Evolutionary conservation across 2,888 invertebrate species (phyloP), one percentile per base, ranked within the genome.

Genomic region (Drosophila koepferae): DNA sequence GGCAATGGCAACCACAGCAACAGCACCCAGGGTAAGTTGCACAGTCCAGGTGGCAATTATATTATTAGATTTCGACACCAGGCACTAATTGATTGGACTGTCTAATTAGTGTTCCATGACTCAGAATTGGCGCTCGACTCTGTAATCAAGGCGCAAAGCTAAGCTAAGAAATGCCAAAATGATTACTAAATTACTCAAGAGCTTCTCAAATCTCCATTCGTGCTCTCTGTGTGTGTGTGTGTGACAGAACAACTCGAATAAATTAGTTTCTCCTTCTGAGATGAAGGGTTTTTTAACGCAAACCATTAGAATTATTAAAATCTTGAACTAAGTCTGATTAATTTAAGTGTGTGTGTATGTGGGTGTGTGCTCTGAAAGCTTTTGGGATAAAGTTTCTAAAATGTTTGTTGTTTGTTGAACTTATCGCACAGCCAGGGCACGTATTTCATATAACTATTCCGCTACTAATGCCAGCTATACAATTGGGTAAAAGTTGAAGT

Each of bases 1-100:
- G 82, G 74, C 58, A 63, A 46, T 63, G 87, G 88, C 34, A 90
- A 76, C 74, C 81, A 90, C 67, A 82, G 66, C 75, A 84, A 87
- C 68, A 80, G 62, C 70, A 89, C 90, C 23, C 86, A 89, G 77
- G 86, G 86, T 87, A 86, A 79, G 67, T 36, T 51, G 41, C 20
- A 14, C 43, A 48, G 61, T 71, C 28, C 64, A 68, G 81, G 65
- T 68, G 20, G 56, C 73, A 81, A 78, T 78, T 81, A 78, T 66
- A 59, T 68, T 72, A 81, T 78, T 81, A 61, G 58, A 81, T 78
- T 78, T 72, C 79, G 43, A n/a, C 44, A 51, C 63, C 51, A 68
- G 34, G 36, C 74, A 31, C 44, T 66, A 81, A 78, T 75, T 79
- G 72, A 79, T 79, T 80, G 41, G 64, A 46, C 40, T 67, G 68